These are phyloP conservation scores for Dromas ardeola DNA, from an alignment of 2,113 vertebrate species.

Conservation along the genomic window DNA sequence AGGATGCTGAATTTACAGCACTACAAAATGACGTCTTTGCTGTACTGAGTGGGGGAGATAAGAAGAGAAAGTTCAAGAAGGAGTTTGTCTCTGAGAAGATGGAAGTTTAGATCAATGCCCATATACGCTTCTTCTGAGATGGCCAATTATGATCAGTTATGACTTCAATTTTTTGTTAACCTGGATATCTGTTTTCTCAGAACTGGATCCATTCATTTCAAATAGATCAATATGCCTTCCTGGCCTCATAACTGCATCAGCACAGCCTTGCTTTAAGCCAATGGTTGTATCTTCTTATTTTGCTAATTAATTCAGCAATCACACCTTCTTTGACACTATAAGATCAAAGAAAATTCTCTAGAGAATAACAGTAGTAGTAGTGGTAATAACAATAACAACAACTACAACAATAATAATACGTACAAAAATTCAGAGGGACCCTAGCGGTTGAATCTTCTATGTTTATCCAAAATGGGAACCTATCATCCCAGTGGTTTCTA, in stretches of 20 bases:
- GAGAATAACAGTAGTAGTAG: neutral
- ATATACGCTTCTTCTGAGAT: neutral
- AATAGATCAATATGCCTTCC: neutral
- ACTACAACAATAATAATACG: no score
- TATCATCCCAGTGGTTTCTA: neutral
- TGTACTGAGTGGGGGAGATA: accelerated
- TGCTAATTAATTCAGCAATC: neutral
- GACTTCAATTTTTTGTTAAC: neutral
- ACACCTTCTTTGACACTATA: neutral
- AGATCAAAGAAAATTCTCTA: neutral
- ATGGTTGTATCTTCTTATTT: neutral
- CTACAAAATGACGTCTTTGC: neutral
- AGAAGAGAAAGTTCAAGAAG: neutral
- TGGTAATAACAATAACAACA: neutral
- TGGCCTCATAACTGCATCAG: neutral
- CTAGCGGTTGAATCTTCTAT: neutral
- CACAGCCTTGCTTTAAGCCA: neutral
- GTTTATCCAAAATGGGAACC: neutral
- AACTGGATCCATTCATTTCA: neutral
- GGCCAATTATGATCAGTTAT: neutral
- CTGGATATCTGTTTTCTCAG: neutral
- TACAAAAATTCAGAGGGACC: neutral
- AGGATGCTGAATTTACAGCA: neutral
- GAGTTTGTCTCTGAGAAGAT: neutral
- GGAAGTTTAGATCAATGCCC: neutral